Evolutionary conservation across 1,140 invertebrate species (phyloP).

Genomic region (Diploscapter pachys): DNA sequence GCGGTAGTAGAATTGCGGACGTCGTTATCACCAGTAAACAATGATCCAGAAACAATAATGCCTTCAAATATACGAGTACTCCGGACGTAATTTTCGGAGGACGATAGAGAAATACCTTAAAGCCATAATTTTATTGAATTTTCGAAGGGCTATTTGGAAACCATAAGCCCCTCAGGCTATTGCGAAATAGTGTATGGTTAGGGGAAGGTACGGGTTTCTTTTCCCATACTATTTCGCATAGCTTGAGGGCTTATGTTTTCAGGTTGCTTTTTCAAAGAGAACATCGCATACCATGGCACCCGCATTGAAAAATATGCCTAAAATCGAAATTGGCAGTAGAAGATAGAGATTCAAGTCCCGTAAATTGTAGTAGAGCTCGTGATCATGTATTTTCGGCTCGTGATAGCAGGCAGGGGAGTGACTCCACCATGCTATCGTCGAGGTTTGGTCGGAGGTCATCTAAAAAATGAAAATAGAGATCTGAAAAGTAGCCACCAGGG

Average conservation of each 20-base stretch:
- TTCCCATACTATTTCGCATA: slow-evolving; percentile 8
- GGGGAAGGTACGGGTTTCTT: slow-evolving; percentile 2
- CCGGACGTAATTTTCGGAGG: slow-evolving; percentile 58
- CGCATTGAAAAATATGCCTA: slow-evolving; percentile 54
- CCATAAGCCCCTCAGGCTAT: background rate
- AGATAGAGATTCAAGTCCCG: slow-evolving; percentile 47
- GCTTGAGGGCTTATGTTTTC: background rate
- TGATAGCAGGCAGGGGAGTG: slow-evolving; percentile 46
- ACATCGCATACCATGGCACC: slow-evolving; percentile 48
- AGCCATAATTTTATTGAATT: slow-evolving; percentile 14
- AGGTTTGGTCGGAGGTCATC: background rate
- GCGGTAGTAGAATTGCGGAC: slow-evolving; percentile 46
- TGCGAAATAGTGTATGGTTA: background rate
- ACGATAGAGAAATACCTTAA: slow-evolving; percentile 55
- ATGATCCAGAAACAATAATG: slow-evolving; percentile 53
- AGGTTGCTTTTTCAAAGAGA: slow-evolving; percentile 1
- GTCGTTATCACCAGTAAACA: slow-evolving; percentile 49
- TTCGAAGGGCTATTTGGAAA: slow-evolving; percentile 23
- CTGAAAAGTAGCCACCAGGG: too few relatives aligned
- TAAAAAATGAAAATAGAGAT: too few relatives aligned
- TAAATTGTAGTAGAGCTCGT: slow-evolving; percentile 53
- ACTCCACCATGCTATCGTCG: slow-evolving; percentile 19
- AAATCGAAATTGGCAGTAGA: slow-evolving; percentile 48
- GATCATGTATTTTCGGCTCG: slow-evolving; percentile 56
- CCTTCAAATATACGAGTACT: slow-evolving; percentile 58